Evolutionary conservation across 2,888 invertebrate genomes (phyloP).

Genomic region (Sphaerophoria taeniata): DNA sequence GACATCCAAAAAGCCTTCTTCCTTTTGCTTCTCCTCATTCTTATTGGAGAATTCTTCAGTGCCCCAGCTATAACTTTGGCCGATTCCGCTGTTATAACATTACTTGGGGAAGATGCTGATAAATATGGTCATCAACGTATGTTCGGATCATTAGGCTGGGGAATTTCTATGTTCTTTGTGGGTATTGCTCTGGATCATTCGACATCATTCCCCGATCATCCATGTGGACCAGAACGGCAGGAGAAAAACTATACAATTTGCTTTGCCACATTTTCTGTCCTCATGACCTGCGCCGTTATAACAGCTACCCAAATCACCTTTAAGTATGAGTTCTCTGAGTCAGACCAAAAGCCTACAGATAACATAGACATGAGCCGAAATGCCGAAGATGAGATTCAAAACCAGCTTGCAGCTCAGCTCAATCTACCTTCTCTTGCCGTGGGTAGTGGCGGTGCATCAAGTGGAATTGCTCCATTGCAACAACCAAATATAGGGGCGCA

Average conservation of each 20-base stretch:
- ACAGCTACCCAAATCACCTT: conserved; percentile 92
- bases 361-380: conserved; percentile 82
- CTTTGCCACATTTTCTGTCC: conserved; percentile 97
- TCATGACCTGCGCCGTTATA: conserved; percentile 97
- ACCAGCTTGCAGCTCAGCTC: conserved; percentile 91
- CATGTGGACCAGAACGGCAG: conserved; percentile 93
- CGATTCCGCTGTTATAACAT: conserved; percentile 94
- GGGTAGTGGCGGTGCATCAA: conserved; percentile 78
- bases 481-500: conserved; percentile 83
- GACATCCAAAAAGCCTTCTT: conserved; percentile 99
- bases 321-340: conserved; percentile 85
- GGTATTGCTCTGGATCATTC: conserved; percentile 96
- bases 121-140: conserved; percentile 98
- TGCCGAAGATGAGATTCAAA: conserved; percentile 91
- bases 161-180: conserved; percentile 99
- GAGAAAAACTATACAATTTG: conserved; percentile 99
- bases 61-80: conserved; percentile 98
- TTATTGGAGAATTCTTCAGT: conserved; percentile 98
- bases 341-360: conserved; percentile 81
- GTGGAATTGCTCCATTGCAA: conserved; percentile 80
- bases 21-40: conserved; percentile 93
- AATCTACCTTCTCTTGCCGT: conserved; percentile 90
- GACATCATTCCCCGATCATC: conserved; percentile 96
- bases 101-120: conserved; percentile 94
- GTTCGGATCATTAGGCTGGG: conserved; percentile 99